Evolutionary conservation across 2,113 vertebrate genomes (phyloP).

Genomic region (Oenanthe melanoleuca): DNA sequence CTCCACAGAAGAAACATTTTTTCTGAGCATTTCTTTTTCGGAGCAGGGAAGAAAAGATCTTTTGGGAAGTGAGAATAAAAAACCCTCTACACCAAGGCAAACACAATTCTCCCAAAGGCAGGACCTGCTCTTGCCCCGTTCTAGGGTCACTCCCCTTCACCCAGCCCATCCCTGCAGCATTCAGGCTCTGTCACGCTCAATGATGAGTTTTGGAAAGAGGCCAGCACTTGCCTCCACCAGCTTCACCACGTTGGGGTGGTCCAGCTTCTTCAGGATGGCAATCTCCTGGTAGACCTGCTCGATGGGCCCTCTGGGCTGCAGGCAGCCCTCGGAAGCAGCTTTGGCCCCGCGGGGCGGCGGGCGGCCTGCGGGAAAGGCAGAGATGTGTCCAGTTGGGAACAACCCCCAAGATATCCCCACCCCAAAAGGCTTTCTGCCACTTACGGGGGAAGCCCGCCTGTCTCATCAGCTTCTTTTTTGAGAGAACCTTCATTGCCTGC

Average conservation of each 20-base stretch:
- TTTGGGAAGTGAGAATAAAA: neutral
- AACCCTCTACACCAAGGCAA: neutral
- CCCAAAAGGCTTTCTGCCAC: conserved; percentile 52
- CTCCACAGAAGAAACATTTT: neutral
- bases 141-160: rapidly evolving
- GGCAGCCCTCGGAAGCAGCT: conserved; percentile 77
- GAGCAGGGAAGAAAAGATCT: neutral
- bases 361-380: conserved; percentile 77
- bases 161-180: neutral
- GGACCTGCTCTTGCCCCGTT: neutral
- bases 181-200: rapidly evolving
- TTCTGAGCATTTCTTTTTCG: neutral
- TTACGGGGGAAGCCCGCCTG: conserved; percentile 98
- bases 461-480: conserved; percentile 95
- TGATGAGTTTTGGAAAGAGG: neutral
- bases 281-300: conserved; percentile 98
- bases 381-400: rapidly evolving
- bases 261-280: conserved; percentile 96
- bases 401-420: neutral
- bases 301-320: conserved; percentile 89
- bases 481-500: conserved; percentile 98
- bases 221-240: conserved; percentile 85
- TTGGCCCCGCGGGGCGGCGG: conserved; percentile 91
- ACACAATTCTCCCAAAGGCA: neutral
- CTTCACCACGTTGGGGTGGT: conserved; percentile 97